Evolutionary conservation across 2,888 invertebrate genomes (phyloP).

Genomic region (Drosophila sordidapex): DNA sequence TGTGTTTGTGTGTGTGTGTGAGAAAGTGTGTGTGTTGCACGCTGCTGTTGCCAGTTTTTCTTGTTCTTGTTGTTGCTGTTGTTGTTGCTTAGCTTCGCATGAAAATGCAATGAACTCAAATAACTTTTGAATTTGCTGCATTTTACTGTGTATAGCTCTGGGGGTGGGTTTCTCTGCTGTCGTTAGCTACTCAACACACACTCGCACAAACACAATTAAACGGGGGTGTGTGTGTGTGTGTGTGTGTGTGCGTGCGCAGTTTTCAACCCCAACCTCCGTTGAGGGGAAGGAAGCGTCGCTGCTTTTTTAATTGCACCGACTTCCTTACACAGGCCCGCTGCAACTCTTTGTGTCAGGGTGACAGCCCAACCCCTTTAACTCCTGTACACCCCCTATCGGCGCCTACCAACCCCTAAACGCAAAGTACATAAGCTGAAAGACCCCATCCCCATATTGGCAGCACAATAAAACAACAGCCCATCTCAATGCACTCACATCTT

Average conservation of each 20-base stretch:
- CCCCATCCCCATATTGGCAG: constrained; percentile 7
- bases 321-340: constrained; percentile 70
- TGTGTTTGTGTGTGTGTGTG: constrained; percentile 25
- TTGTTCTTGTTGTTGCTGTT: constrained; percentile 49
- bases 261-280: constrained; percentile 74
- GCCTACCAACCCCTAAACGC: constrained; percentile 38
- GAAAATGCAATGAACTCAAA: constrained; percentile 84
- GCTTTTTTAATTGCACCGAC: constrained; percentile 80
- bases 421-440: constrained; percentile 25
- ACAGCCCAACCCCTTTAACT: constrained; percentile 26
- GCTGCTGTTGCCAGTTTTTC: constrained; percentile 46
- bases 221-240: constrained; percentile 44
- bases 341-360: constrained; percentile 60
- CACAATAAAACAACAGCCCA: constrained; percentile 6
- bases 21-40: constrained; percentile 23
- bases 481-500: constrained; percentile 27
- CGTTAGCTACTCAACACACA: constrained; percentile 67
- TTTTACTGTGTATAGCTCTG: constrained; percentile 67
- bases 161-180: constrained; percentile 73
- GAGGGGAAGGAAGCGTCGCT: constrained; percentile 51
- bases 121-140: constrained; percentile 82
- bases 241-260: constrained; percentile 59
- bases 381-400: neutral
- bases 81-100: constrained; percentile 70
- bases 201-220: constrained; percentile 62